Evolutionary conservation across 2,888 invertebrate species (phyloP).

Genomic region (Cetonia aurata): DNA sequence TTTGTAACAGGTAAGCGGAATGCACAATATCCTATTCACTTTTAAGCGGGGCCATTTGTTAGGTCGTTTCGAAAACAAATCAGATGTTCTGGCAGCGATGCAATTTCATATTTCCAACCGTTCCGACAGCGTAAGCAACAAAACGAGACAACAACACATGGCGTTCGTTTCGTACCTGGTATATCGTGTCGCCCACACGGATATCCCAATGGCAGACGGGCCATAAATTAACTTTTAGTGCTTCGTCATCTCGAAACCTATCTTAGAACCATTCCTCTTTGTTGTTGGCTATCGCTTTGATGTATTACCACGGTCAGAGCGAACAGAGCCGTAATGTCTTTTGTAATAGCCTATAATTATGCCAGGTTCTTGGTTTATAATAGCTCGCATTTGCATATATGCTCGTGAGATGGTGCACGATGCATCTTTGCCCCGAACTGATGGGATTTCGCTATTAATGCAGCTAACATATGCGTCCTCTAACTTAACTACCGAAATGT

Average conservation of each 20-base stretch:
- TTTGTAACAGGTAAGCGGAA: no score
- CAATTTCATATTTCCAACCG: conserved; percentile 31
- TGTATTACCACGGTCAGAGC: conserved; percentile 19
- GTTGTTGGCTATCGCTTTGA: conserved; percentile 32
- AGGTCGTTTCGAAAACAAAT: conserved; percentile 26
- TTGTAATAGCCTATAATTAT: conserved; percentile 38
- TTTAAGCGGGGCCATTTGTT: conserved; percentile 8
- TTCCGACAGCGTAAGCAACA: conserved; percentile 6
- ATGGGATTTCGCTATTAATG: neutral
- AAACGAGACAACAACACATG: conserved; percentile 26
- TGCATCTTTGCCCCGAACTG: neutral
- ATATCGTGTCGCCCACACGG: conserved; percentile 17
- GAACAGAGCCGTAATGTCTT: conserved; percentile 30
- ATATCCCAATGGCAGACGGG: conserved; percentile 14
- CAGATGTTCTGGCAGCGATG: conserved; percentile 16
- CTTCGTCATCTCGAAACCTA: conserved; percentile 36
- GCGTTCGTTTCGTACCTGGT: conserved; percentile 31
- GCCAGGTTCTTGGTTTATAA: conserved; percentile 12
- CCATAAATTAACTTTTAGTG: conserved; percentile 40
- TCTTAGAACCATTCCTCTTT: conserved; percentile 29
- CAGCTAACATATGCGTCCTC: no score
- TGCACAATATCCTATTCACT: neutral
- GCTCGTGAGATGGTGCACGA: neutral
- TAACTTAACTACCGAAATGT: no score
- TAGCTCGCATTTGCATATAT: conserved; percentile 21